Evolutionary conservation across 2,797 vertebrate genomes (phyloP).

Genomic region (Benthosema pterotum): DNA sequence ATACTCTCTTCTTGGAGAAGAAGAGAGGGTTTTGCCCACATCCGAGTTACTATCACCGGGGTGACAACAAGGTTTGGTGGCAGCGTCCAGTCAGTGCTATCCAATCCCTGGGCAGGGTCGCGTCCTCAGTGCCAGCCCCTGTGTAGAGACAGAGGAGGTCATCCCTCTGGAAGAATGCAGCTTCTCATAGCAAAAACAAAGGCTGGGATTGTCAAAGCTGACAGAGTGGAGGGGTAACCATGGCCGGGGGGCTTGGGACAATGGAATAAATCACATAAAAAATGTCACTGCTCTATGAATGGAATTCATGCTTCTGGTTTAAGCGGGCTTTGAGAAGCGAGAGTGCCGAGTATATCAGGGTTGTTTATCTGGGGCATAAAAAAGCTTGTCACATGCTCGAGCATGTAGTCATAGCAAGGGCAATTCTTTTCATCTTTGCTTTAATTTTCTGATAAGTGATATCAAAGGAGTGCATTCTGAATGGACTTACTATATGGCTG

Average conservation of each 20-base stretch:
- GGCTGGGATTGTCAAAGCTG: slow-evolving; percentile 76
- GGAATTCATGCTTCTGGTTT: slow-evolving; percentile 48
- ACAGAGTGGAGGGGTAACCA: slow-evolving; percentile 54
- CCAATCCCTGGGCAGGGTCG: slow-evolving; percentile 56
- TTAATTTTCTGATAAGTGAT: slow-evolving; percentile 51
- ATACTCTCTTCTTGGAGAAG: slow-evolving; percentile 19
- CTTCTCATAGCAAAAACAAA: slow-evolving; percentile 82
- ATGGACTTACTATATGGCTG: slow-evolving; percentile 28
- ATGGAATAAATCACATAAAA: slow-evolving; percentile 74
- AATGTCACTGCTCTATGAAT: slow-evolving; percentile 60
- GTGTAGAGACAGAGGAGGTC: slow-evolving; percentile 75
- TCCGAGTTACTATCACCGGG: slow-evolving; percentile 33
- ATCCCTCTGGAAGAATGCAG: slow-evolving; percentile 78
- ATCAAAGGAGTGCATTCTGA: slow-evolving; percentile 52
- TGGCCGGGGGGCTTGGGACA: slow-evolving; percentile 57
- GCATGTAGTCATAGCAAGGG: slow-evolving; percentile 35
- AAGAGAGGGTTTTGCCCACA: slow-evolving; percentile 26
- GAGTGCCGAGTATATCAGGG: slow-evolving; percentile 33
- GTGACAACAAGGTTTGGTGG: slow-evolving; percentile 39
- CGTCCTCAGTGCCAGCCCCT: slow-evolving; percentile 70
- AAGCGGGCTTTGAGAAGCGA: slow-evolving; percentile 43
- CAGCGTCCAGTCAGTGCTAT: slow-evolving; percentile 50
- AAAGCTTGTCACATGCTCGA: slow-evolving; percentile 53
- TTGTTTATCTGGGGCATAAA: slow-evolving; percentile 51
- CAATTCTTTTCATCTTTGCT: slow-evolving; percentile 46